phyloP scores from a whole-genome alignment of 2,888 invertebrate genomes.

The Macrophya alboannulata region DNA sequence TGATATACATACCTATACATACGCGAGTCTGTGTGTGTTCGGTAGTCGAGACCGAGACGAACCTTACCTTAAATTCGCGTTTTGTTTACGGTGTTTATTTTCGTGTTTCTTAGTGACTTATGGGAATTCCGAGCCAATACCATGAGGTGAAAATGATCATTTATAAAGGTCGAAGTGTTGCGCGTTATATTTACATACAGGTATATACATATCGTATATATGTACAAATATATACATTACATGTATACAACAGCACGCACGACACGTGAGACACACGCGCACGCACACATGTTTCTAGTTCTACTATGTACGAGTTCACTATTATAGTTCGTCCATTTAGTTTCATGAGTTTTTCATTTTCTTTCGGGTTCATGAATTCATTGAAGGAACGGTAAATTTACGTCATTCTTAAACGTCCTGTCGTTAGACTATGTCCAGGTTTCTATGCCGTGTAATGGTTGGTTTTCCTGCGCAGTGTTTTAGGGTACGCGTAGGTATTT shows the following conservation, averaged over 20 bases:
- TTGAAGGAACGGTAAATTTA: conserved; percentile 4
- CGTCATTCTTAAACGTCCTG: background rate
- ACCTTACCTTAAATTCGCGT: background rate
- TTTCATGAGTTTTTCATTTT: background rate
- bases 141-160: conserved; percentile 41
- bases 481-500: conserved; percentile 59
- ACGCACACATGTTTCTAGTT: background rate
- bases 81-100: conserved; percentile 48
- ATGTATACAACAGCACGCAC: background rate
- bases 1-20: background rate
- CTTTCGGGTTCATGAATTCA: background rate
- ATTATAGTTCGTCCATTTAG: background rate
- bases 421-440: background rate
- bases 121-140: conserved; percentile 45
- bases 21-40: background rate
- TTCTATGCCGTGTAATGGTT: background rate
- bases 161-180: conserved; percentile 41
- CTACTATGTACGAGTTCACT: too few species aligned
- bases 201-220: conserved; percentile 28
- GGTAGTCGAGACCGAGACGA: background rate
- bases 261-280: background rate
- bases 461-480: conserved; percentile 58
- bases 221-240: background rate
- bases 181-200: conserved; percentile 20
- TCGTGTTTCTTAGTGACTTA: conserved; percentile 38